Percentiles rank a stretch among this genome's conserved stretches.
phyloP scores from a whole-genome alignment of 2,797 vertebrate species.

The Bufotes viridis region DNA sequence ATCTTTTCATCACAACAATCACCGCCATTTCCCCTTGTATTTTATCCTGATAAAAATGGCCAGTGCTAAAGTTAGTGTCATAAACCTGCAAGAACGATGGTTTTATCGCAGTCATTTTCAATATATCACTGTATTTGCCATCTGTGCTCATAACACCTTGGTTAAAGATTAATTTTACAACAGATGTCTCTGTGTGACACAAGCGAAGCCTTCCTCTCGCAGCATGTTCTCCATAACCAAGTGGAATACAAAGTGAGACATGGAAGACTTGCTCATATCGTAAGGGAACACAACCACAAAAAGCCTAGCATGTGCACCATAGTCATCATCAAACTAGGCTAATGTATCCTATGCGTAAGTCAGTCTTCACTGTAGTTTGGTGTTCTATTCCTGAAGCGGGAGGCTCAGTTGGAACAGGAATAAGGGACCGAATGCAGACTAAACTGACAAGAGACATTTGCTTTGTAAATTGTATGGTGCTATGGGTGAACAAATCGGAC shows the following conservation, averaged over 20 bases:
- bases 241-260: not conserved
- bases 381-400: not conserved
- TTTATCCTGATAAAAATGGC: not conserved
- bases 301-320: too few relatives aligned
- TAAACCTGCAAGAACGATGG: constrained; percentile 32
- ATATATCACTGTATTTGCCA: constrained; percentile 41
- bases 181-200: constrained; percentile 18
- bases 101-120: constrained; percentile 46
- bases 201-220: not conserved
- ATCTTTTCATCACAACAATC: not conserved
- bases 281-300: not conserved
- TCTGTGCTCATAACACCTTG: constrained; percentile 37
- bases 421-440: not conserved
- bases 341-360: not conserved
- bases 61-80: not conserved
- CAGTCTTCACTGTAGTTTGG: not conserved
- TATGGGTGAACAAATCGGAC: not conserved
- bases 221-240: not conserved
- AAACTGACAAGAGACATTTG: not conserved
- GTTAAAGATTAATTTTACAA: constrained; percentile 42
- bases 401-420: not conserved
- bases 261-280: not conserved
- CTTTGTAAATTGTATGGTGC: not conserved
- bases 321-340: not conserved
- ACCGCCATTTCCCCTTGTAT: not conserved